Evolutionary conservation across 2,797 vertebrate species (phyloP).

Genomic region (Hydrocynus forskahlii): DNA sequence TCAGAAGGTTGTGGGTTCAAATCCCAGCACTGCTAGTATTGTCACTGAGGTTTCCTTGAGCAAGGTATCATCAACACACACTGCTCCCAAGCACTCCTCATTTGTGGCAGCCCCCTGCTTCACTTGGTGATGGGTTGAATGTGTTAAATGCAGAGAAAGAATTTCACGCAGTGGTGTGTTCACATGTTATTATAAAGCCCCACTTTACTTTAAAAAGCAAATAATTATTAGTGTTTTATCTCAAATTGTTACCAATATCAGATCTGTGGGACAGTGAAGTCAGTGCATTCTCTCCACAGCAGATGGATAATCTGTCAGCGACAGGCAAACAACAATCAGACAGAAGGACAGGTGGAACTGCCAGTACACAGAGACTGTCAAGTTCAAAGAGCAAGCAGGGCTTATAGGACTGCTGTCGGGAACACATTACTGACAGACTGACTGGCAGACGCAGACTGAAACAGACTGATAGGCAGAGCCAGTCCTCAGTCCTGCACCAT

Average conservation of each 20-base stretch:
- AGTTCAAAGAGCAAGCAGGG: background rate
- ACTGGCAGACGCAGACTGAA: background rate
- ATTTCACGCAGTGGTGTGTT: too few relatives aligned
- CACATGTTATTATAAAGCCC: too few relatives aligned
- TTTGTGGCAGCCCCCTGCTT: too few relatives aligned
- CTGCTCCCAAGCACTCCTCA: too few relatives aligned
- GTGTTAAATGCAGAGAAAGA: too few relatives aligned
- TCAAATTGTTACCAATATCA: background rate
- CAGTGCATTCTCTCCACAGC: background rate
- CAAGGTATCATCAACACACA: too few relatives aligned
- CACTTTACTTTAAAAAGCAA: background rate
- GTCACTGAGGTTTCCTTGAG: too few relatives aligned
- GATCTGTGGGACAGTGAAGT: background rate
- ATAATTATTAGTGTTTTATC: background rate
- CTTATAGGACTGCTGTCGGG: background rate
- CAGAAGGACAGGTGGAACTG: conserved; percentile 12
- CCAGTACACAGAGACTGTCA: background rate
- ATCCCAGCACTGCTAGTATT: too few relatives aligned
- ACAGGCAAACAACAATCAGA: background rate
- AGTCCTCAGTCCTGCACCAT: background rate
- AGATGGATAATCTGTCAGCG: background rate
- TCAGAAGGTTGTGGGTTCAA: too few relatives aligned
- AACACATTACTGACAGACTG: background rate
- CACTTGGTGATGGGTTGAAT: too few relatives aligned
- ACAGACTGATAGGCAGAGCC: background rate